Conservation (phyloP, 1,140 invertebrate species). For the Hycleus phaleratus region DNA sequence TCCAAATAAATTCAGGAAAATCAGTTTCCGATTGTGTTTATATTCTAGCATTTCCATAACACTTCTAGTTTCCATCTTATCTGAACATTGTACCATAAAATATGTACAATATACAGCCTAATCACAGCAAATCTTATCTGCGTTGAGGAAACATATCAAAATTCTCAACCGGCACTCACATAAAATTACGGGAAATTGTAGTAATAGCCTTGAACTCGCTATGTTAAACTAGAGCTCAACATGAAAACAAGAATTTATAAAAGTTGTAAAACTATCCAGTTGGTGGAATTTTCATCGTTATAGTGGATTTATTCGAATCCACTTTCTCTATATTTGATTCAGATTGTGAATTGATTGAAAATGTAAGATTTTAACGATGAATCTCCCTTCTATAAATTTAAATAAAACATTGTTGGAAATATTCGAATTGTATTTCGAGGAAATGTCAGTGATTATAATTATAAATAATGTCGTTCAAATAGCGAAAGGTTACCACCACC, state of each 20-base stretch:
- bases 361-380: neutral
- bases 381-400: too few species aligned
- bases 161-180: constrained; percentile 5
- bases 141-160: neutral
- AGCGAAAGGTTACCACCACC: constrained; percentile 4
- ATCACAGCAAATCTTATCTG: too few species aligned
- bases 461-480: constrained; percentile 12
- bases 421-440: neutral
- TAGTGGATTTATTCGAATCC: constrained; percentile 3
- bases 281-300: neutral
- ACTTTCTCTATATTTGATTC: neutral
- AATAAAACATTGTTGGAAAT: neutral
- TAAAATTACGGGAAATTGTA: constrained; percentile 10
- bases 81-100: too few species aligned
- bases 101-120: too few species aligned
- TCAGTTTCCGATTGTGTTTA: too few species aligned
- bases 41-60: too few species aligned
- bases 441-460: neutral
- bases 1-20: too few species aligned
- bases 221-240: constrained; percentile 3
- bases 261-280: neutral
- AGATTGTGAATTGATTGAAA: neutral
- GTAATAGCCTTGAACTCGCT: constrained; percentile 2
- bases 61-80: too few species aligned
- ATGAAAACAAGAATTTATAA: constrained; percentile 3